Evolutionary conservation across 1,140 invertebrate genomes (phyloP).

Genomic region (Papilio xuthus): DNA sequence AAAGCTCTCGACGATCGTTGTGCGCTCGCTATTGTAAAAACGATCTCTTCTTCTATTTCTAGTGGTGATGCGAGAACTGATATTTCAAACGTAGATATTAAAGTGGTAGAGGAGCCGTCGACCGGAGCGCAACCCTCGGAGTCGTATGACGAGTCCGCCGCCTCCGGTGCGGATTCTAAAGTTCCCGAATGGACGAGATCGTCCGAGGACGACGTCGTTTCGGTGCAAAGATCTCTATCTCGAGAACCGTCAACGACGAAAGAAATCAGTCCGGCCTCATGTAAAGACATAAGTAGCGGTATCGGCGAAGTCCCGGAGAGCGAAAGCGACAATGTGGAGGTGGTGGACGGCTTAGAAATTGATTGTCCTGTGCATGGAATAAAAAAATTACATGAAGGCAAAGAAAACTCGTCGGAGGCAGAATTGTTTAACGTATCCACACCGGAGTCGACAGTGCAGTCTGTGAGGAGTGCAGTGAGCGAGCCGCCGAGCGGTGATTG

Average conservation of each 20-base stretch:
- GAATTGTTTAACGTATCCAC: background rate
- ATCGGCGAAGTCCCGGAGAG: conserved; percentile 50
- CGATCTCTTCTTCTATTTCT: conserved; percentile 33
- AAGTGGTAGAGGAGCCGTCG: conserved; percentile 40
- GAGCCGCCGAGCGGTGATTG: conserved; percentile 2
- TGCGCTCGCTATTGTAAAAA: conserved; percentile 35
- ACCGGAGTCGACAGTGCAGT: background rate
- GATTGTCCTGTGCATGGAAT: conserved; percentile 5
- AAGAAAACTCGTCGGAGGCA: background rate
- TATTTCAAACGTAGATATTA: conserved; percentile 35
- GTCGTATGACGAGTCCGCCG: conserved; percentile 47
- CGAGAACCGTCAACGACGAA: conserved; percentile 61
- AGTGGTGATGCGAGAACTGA: conserved; percentile 35
- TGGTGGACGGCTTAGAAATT: conserved; percentile 13
- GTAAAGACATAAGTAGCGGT: conserved; percentile 49
- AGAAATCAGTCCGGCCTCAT: conserved; percentile 53
- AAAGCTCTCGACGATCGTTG: conserved; percentile 40
- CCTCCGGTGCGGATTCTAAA: conserved; percentile 45
- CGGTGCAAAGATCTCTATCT: conserved; percentile 56
- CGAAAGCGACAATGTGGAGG: conserved; percentile 33
- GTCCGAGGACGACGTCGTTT: conserved; percentile 51
- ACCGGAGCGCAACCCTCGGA: conserved; percentile 40
- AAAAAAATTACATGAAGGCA: background rate
- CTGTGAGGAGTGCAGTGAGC: background rate
- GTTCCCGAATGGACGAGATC: conserved; percentile 49